A percentile compares a stretch with the other conserved stretches of the same genome.
phyloP scores from a whole-genome alignment of 2,797 vertebrate genomes.

The Darevskia mixta region DNA sequence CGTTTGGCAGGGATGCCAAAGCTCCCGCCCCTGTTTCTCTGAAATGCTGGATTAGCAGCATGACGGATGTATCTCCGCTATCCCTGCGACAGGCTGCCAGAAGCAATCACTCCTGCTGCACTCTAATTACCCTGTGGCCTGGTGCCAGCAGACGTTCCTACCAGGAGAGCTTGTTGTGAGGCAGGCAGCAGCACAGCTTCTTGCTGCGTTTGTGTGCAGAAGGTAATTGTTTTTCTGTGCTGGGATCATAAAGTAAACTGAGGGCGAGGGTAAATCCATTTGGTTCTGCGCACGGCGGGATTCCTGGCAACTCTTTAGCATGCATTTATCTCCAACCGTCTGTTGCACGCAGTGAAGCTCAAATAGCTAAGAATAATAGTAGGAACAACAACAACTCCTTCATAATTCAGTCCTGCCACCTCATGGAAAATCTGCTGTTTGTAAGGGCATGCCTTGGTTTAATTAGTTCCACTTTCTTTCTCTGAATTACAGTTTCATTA shows the following conservation, averaged over 20 bases:
- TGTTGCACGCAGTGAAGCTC: neutral
- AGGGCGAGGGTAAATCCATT: neutral
- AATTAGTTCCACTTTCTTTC: neutral
- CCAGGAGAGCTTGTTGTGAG: conserved; percentile 19
- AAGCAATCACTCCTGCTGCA: conserved; percentile 29
- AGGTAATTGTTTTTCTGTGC: conserved; percentile 5
- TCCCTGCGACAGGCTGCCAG: conserved; percentile 25
- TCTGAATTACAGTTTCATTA: neutral
- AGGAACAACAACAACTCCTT: neutral
- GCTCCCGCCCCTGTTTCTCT: neutral
- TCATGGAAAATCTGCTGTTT: neutral
- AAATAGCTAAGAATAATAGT: neutral
- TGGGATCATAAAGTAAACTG: neutral
- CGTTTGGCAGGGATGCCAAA: neutral
- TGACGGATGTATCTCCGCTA: conserved; percentile 23
- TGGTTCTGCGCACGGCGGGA: neutral
- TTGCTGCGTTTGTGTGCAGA: neutral
- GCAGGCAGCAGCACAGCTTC: neutral
- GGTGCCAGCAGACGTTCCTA: conserved; percentile 18
- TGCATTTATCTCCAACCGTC: neutral
- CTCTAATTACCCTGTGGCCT: conserved; percentile 36
- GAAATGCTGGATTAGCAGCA: conserved; percentile 23
- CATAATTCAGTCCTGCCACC: neutral
- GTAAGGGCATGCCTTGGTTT: neutral
- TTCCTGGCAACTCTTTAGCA: neutral